A percentile compares a stretch with the other conserved stretches of the same genome.
phyloP scores from a whole-genome alignment of 1,140 invertebrate species.

The Musca vetustissima region DNA sequence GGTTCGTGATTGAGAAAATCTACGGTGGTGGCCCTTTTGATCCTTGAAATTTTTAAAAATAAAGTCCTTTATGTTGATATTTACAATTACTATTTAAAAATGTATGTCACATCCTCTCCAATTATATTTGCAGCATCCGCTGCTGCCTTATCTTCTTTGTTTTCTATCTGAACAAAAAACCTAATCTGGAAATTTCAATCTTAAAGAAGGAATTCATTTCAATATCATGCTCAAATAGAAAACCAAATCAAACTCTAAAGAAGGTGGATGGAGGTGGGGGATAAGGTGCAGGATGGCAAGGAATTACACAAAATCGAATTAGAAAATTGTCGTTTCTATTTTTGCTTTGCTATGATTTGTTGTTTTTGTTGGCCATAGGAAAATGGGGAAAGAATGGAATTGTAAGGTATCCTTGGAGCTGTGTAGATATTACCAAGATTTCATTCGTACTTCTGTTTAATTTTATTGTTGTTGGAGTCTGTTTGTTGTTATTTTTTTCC shows the following conservation, averaged over 20 bases:
- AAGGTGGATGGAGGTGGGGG: too few species aligned
- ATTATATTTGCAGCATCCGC: too few species aligned
- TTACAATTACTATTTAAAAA: too few species aligned
- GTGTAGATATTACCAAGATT: not conserved
- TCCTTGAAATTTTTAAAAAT: too few species aligned
- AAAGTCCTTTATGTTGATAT: too few species aligned
- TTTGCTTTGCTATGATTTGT: not conserved
- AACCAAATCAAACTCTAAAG: not conserved
- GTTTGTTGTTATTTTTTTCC: not conserved
- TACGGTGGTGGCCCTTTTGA: too few species aligned
- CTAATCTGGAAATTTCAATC: slow-evolving; percentile 1
- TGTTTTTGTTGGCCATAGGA: not conserved
- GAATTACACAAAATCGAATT: slow-evolving; percentile 21
- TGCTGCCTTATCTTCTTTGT: not conserved
- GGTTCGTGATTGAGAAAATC: too few species aligned
- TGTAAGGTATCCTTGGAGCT: not conserved
- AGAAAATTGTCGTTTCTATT: slow-evolving; percentile 13
- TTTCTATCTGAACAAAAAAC: not conserved
- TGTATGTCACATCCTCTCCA: too few species aligned
- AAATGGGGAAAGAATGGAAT: too few species aligned
- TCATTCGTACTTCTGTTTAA: not conserved
- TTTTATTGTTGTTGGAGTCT: not conserved
- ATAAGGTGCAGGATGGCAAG: not conserved
- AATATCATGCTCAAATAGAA: not conserved
- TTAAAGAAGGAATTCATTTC: slow-evolving; percentile 15